Conservation (phyloP, 2,113 vertebrate species). For the Gopherus evgoodei region DNA sequence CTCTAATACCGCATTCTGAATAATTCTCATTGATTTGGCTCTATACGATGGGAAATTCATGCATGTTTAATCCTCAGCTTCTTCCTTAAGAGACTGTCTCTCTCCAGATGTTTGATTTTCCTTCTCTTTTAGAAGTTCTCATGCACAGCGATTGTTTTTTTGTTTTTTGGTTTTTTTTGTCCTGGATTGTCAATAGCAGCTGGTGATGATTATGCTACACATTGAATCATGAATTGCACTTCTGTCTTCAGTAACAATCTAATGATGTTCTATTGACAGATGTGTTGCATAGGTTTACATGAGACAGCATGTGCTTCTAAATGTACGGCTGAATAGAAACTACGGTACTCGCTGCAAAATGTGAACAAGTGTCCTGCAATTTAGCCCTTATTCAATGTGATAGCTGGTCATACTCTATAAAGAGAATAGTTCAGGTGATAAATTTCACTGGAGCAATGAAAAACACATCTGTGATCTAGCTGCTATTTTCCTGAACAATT, state of each 20-base stretch:
- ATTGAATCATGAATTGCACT: neutral
- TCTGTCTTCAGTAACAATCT: neutral
- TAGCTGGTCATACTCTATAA: neutral
- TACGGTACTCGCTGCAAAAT: neutral
- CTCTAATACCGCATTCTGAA: neutral
- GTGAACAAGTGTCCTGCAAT: fast-evolving
- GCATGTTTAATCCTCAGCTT: neutral
- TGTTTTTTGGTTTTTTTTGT: neutral
- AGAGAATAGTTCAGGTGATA: neutral
- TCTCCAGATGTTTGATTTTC: neutral
- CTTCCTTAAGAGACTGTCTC: neutral
- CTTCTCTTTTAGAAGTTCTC: neutral
- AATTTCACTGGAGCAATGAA: neutral
- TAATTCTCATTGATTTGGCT: neutral
- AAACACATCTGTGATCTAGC: neutral
- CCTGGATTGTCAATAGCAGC: neutral
- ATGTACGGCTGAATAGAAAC: neutral
- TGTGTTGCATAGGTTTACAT: neutral
- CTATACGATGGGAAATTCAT: neutral
- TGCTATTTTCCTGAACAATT: neutral
- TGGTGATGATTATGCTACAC: neutral
- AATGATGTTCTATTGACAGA: neutral
- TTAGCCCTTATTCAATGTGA: neutral
- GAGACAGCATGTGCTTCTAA: neutral
- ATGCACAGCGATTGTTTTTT: neutral